A percentile compares a stretch with the other conserved stretches of the same genome.
Conservation (phyloP, 2,113 vertebrate genomes). For the Syngnathus scovelli region DNA sequence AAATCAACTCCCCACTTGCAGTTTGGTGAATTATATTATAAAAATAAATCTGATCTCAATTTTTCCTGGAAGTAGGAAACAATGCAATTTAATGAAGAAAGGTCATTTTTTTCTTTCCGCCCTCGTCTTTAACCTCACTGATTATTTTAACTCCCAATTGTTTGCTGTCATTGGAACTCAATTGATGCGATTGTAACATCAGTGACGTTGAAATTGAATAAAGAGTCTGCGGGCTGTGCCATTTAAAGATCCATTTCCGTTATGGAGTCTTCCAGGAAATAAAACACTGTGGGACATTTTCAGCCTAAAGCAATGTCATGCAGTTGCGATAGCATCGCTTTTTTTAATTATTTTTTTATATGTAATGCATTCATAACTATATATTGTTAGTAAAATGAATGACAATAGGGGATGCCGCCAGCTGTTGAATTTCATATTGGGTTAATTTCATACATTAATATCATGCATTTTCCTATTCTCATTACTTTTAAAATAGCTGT, state of each 20-base stretch:
- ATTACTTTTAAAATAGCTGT: constrained; percentile 17
- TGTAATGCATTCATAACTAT: not conserved
- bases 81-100: not conserved
- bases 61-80: not conserved
- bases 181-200: not conserved
- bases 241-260: not conserved
- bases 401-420: constrained; percentile 6
- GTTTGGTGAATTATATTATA: not conserved
- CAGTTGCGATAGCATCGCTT: not conserved
- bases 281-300: not conserved
- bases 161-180: not conserved
- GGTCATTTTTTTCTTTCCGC: not conserved
- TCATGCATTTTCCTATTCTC: constrained; percentile 43
- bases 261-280: not conserved
- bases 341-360: not conserved
- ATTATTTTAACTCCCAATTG: not conserved
- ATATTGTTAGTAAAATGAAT: not conserved
- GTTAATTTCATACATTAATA: constrained; percentile 29
- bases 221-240: not conserved
- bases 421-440: constrained; percentile 17
- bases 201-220: not conserved
- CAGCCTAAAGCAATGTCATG: not conserved
- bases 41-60: not conserved
- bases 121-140: not conserved
- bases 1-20: not conserved